phyloP scores from a whole-genome alignment of 2,113 vertebrate genomes.

The Eptatretus burgeri region DNA sequence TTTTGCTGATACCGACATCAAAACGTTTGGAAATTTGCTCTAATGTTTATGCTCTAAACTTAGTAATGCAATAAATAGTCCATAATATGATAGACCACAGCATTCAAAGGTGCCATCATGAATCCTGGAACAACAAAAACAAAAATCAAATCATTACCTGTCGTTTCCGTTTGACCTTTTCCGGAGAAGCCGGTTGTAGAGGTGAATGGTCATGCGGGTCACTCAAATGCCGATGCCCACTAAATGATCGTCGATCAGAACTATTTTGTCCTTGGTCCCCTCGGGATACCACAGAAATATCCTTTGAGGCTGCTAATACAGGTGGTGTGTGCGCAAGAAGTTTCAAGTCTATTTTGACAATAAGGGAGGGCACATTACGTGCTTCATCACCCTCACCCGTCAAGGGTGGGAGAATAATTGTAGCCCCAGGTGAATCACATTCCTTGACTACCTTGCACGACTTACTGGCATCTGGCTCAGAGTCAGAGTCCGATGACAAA shows the following conservation, averaged over 20 bases:
- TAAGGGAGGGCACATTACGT: constrained; percentile 19
- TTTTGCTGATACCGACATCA: not conserved
- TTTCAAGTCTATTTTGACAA: constrained; percentile 87
- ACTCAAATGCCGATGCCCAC: constrained; percentile 27
- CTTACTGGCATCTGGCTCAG: constrained; percentile 72
- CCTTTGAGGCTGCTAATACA: constrained; percentile 42
- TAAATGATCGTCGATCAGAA: too few relatives aligned
- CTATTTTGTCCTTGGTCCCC: constrained; percentile 37
- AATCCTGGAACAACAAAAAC: not conserved
- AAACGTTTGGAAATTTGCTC: too few relatives aligned
- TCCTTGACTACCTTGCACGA: not conserved
- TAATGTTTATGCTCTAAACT: not conserved
- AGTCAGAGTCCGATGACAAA: constrained; percentile 29
- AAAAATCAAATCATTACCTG: constrained; percentile 24
- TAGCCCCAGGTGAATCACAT: too few relatives aligned
- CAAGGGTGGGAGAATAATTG: too few relatives aligned
- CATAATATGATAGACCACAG: not conserved
- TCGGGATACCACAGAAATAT: constrained; percentile 37
- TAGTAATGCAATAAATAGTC: not conserved
- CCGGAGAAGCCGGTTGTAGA: constrained; percentile 29
- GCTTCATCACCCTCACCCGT: too few relatives aligned
- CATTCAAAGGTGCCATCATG: too few relatives aligned
- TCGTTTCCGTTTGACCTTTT: constrained; percentile 70
- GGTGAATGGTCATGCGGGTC: constrained; percentile 41
- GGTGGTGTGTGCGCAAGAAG: constrained; percentile 49